Percentiles rank a stretch among this genome's conserved stretches.
phyloP scores from a whole-genome alignment of 2,113 vertebrate genomes.

The Paramormyrops kingsleyae region DNA sequence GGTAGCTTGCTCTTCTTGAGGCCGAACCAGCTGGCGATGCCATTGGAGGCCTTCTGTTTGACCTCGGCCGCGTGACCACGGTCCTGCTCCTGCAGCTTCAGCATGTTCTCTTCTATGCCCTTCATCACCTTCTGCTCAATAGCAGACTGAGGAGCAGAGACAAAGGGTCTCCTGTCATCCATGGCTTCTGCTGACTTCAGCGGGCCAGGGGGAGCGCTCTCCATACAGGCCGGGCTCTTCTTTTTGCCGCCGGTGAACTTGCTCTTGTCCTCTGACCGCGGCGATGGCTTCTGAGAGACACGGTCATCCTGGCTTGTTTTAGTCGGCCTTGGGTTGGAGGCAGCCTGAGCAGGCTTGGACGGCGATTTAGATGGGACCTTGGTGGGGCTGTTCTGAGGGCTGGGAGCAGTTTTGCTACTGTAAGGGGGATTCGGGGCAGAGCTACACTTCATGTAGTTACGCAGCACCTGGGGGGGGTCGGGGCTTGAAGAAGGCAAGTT shows the following conservation, averaged over 20 bases:
- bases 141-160: conserved; percentile 63
- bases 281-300: conserved; percentile 43
- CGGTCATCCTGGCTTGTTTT: conserved; percentile 45
- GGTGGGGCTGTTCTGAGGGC: conserved; percentile 76
- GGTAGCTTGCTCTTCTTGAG: conserved; percentile 88
- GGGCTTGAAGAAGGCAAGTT: conserved; percentile 58
- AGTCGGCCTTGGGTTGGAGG: conserved; percentile 41
- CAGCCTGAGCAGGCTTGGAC: conserved; percentile 59
- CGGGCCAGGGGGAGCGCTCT: conserved; percentile 59
- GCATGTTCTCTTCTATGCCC: conserved; percentile 89
- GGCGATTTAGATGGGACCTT: conserved; percentile 81
- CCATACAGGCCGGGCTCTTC: conserved; percentile 57
- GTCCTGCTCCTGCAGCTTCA: conserved; percentile 83
- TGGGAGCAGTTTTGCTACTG: conserved; percentile 49
- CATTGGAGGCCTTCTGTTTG: conserved; percentile 81
- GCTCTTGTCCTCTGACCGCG: conserved; percentile 63
- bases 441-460: conserved; percentile 69
- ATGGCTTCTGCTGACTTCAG: conserved; percentile 43
- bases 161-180: conserved; percentile 41
- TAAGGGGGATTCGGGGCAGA: conserved; percentile 61
- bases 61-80: conserved; percentile 58
- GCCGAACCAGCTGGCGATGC: conserved; percentile 91
- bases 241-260: conserved; percentile 60
- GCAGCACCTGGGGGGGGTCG: conserved; percentile 54
- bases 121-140: conserved; percentile 98